Percentiles rank a stretch among this genome's conserved stretches.
Evolutionary conservation across 2,797 vertebrate species (phyloP).

Genomic region (Macroramphosus scolopax): DNA sequence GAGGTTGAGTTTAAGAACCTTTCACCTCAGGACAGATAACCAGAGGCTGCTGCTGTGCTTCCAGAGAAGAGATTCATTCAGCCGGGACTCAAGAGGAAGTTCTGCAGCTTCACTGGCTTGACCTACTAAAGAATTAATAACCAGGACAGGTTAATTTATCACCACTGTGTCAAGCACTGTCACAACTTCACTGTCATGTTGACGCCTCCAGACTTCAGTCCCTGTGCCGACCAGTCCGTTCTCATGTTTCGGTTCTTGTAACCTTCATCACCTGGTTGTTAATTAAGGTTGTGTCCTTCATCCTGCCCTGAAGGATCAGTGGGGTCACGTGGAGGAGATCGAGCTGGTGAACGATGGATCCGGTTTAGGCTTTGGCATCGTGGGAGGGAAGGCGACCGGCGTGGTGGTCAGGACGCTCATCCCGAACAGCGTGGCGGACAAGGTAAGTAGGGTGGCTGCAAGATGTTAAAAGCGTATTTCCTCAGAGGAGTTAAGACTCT

Average conservation of each 20-base stretch:
- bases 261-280: too few species aligned
- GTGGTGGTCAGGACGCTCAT: constrained; percentile 93
- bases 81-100: neutral
- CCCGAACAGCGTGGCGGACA: constrained; percentile 86
- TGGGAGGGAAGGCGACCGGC: constrained; percentile 87
- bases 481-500: too few species aligned
- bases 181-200: too few species aligned
- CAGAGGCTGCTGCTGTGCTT: neutral
- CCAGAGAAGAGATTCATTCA: neutral
- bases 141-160: too few species aligned
- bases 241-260: too few species aligned
- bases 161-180: too few species aligned
- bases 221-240: too few species aligned
- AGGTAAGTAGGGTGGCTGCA: constrained; percentile 20
- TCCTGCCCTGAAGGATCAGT: constrained; percentile 75
- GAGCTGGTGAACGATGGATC: constrained; percentile 92
- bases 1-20: constrained; percentile 27
- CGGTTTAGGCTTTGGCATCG: constrained; percentile 95
- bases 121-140: too few species aligned
- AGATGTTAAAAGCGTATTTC: too few species aligned
- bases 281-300: too few species aligned
- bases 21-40: constrained; percentile 42
- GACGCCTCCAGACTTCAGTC: too few species aligned
- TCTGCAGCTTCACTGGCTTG: neutral
- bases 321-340: constrained; percentile 90